Base-by-base conservation (phyloP, 2,797 vertebrate species). In the Trichosurus vulpecula region DNA sequence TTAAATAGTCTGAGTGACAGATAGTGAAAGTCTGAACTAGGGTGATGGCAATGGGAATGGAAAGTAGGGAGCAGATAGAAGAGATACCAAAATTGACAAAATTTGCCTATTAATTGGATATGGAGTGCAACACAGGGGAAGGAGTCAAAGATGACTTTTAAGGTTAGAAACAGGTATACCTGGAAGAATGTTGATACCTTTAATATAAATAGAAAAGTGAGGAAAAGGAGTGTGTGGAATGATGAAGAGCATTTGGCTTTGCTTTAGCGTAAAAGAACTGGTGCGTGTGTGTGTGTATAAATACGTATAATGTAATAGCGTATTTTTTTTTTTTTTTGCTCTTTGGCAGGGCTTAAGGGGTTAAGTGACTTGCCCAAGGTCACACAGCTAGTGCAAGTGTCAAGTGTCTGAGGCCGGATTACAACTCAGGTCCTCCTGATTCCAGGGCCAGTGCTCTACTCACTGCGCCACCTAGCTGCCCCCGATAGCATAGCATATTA, bases 241-340 rank as follows among this genome's bases (percentile, higher is more conserved):
- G 25, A 55, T 12, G 54, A 94, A 10, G 53, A 11, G 54, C 56
- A 61, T 95, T 91, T 93, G 81, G 16, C 61, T 96, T 94, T 94
- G 74, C 74, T 81, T 47, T 81, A 81, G 41, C 9, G 47, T 81
- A 25, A 81, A 41, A 47, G 4, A 81, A 81, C 41, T 81, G 41
- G 74, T 3, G 9, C 8, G 6, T 47, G 6, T 81, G 4, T 81
- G 16, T 47, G 14, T 25, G 8, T 47, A 27, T 47, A 81, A 10
- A 81, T 66, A 66, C 30, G 27, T 29, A 57, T 30, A 57, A 57
- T 30, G 29, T 57, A 57, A 57, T n/a, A 41, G 66, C n/a, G n/a
- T n/a, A n/a, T n/a, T n/a, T n/a, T n/a, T n/a, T n/a, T n/a, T n/a
- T n/a, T n/a, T n/a, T n/a, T n/a, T n/a, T n/a, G n/a, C n/a, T n/a